phyloP scores from a whole-genome alignment of 2,113 vertebrate genomes.

The Elephas maximus region DNA sequence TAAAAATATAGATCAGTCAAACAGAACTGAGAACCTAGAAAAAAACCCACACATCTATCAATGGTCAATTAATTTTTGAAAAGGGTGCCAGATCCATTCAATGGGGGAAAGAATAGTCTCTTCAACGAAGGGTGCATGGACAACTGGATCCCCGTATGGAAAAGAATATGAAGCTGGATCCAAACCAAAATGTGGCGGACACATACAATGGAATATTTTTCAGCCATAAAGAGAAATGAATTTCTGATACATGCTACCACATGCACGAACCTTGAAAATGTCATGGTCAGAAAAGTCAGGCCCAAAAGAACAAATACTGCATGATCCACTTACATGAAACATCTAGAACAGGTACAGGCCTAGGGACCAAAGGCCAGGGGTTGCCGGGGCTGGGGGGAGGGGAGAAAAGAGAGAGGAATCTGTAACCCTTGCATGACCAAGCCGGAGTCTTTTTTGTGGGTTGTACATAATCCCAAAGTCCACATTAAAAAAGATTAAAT shows the following conservation, averaged over 20 bases:
- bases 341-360: too few relatives aligned
- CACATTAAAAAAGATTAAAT: background rate
- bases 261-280: too few relatives aligned
- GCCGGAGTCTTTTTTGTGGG: background rate
- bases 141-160: background rate
- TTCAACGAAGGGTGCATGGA: background rate
- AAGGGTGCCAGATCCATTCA: background rate
- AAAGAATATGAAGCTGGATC: background rate
- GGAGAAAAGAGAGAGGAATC: too few relatives aligned
- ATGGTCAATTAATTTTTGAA: too few relatives aligned
- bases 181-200: background rate
- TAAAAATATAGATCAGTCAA: background rate
- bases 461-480: background rate
- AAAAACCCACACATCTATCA: background rate
- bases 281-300: too few relatives aligned
- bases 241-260: too few relatives aligned
- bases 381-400: too few relatives aligned
- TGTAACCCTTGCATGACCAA: too few relatives aligned
- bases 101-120: background rate
- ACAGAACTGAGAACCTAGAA: background rate
- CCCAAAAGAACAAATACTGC: too few relatives aligned
- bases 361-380: too few relatives aligned
- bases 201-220: background rate
- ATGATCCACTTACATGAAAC: too few relatives aligned
- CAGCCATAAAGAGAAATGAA: too few relatives aligned